A percentile compares a stretch with the other conserved stretches of the same genome.
Evolutionary conservation across 2,888 invertebrate genomes (phyloP).

Genomic region (Microctonus aethiopoides): DNA sequence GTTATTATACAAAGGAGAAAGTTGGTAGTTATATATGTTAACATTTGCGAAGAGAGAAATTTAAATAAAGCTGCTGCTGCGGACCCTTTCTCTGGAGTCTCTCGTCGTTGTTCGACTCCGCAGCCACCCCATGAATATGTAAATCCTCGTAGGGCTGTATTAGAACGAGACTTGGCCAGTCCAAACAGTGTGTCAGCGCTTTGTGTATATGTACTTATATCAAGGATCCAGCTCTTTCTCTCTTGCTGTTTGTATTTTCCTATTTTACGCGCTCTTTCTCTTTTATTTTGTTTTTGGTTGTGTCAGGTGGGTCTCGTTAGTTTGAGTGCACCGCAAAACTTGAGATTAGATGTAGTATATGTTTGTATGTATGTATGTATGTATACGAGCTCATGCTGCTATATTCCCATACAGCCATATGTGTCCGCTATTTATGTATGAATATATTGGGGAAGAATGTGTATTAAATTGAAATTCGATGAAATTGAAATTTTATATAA

Average conservation of each 20-base stretch:
- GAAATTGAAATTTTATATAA: too few relatives aligned
- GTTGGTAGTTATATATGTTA: neutral
- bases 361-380: neutral
- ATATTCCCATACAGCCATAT: neutral
- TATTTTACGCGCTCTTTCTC: neutral
- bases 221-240: constrained; percentile 33
- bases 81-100: neutral
- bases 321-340: constrained; percentile 26
- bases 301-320: constrained; percentile 33
- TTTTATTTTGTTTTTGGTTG: neutral
- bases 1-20: neutral
- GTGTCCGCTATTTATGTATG: neutral
- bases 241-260: neutral
- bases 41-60: neutral
- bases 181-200: constrained; percentile 23
- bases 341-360: constrained; percentile 20
- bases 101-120: constrained; percentile 9
- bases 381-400: neutral
- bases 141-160: constrained; percentile 40
- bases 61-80: neutral
- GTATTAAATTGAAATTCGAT: too few relatives aligned
- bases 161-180: constrained; percentile 25
- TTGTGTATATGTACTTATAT: constrained; percentile 39
- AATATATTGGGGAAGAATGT: too few relatives aligned
- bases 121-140: constrained; percentile 52